Evolutionary conservation across 2,797 vertebrate species (phyloP).

Genomic region (Acanthornis magna): DNA sequence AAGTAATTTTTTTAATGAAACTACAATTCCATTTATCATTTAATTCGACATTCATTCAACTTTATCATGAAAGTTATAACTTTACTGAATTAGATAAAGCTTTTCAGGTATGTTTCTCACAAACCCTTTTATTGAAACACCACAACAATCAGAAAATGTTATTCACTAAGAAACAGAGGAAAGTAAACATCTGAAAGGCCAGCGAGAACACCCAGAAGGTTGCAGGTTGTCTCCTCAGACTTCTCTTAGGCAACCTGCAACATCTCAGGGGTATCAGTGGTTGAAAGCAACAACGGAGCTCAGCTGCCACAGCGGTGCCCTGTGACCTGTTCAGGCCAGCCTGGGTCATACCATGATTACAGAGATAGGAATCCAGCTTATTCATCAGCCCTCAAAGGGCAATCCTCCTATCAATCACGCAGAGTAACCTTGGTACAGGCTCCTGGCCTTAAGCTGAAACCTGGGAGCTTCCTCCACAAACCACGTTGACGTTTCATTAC

Average conservation of each 20-base stretch:
- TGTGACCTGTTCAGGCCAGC: background rate
- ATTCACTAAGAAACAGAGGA: background rate
- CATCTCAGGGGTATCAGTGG: background rate
- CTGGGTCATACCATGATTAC: background rate
- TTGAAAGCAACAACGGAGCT: background rate
- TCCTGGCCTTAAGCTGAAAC: background rate
- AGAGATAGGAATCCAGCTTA: background rate
- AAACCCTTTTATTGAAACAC: background rate
- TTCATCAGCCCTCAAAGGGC: background rate
- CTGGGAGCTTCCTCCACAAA: background rate
- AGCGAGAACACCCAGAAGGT: background rate
- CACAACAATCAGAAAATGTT: fast-evolving
- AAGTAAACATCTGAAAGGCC: background rate
- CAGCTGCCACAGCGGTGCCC: fast-evolving
- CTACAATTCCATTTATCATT: background rate
- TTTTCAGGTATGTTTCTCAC: background rate
- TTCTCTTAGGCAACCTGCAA: background rate
- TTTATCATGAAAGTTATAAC: background rate
- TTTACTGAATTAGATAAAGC: background rate
- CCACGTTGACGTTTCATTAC: background rate
- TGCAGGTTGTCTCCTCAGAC: background rate
- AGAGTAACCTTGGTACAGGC: background rate
- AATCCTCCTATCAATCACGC: background rate
- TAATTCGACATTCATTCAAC: background rate
- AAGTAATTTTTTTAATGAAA: background rate